Evolutionary conservation across 2,888 invertebrate genomes (phyloP), one percentile per base, ranked within the genome.

Genomic region (Netelia virgata): DNA sequence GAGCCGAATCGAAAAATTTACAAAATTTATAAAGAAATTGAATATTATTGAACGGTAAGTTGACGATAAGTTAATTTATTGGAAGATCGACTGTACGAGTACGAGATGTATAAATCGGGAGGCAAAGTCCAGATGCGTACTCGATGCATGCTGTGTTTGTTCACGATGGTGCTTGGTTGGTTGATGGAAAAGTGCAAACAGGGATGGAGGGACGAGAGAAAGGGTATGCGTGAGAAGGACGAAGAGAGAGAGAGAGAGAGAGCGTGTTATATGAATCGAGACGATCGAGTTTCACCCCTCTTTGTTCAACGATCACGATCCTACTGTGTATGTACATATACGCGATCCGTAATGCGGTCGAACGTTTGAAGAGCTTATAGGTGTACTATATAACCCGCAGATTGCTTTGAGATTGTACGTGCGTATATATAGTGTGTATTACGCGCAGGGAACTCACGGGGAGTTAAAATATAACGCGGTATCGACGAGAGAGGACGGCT

Each of bases 141-240:
- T 14, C 80, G 82, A 83, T 86, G 81, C 80, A 75, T 55, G 50
- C 70, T 63, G 86, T 85, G 64, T 85, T 82, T 82, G 88, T 83
- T 85, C 86, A 77, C 82, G 82, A 63, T 85, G 84, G 80, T 76
- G 72, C 36, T 23, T 11, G 69, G n/a, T 72, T 70, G 75, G 23
- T 63, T 85, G 74, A 79, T 69, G 77, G 55, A 84, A 86, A 85
- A 85, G 82, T 87, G 85, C 87, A 87, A 86, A 87, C 87, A 87
- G 75, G 68, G 73, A 28, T 28, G 28, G 53, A 68, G 6, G 18
- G 47, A 55, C 20, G 16, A 57, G 63, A 41, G 28, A 28, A 69
- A 9, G 57, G 66, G 36, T 23, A 69, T 59, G 28, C 28, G 28
- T 0, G 28, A 28, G 28, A 28, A 28, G 28, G 28, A 59, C 47